Conservation (phyloP, 2,113 vertebrate genomes). For the Odocoileus virginianus region DNA sequence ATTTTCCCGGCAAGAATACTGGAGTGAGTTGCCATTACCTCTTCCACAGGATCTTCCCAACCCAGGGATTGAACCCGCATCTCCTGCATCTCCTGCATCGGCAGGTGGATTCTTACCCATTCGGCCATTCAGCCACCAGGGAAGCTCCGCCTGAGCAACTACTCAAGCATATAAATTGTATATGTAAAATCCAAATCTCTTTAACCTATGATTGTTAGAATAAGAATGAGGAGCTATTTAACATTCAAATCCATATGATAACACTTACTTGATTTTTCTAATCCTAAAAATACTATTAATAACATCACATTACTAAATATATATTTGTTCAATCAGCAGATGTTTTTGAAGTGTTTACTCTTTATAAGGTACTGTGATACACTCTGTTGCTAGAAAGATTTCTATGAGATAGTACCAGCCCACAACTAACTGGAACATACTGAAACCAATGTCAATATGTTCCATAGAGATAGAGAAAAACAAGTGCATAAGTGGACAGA, state of each 20-base stretch:
- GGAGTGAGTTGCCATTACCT: neutral
- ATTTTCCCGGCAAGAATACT: neutral
- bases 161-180: neutral
- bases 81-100: neutral
- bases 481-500: accelerated
- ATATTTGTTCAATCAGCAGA: neutral
- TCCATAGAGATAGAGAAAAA: neutral
- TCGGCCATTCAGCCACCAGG: neutral
- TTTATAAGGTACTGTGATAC: neutral
- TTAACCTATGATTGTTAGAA: neutral
- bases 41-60: neutral
- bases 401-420: neutral
- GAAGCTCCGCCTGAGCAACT: neutral
- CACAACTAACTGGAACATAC: neutral
- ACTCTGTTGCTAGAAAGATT: neutral
- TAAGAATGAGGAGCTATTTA: neutral
- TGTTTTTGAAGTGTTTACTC: neutral
- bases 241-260: neutral
- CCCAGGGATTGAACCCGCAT: neutral
- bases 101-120: neutral
- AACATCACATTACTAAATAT: neutral
- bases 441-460: neutral
- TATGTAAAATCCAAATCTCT: neutral
- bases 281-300: neutral
- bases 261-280: neutral